phyloP scores from a whole-genome alignment of 2,797 vertebrate genomes.

The Sandelia bainsii region DNA sequence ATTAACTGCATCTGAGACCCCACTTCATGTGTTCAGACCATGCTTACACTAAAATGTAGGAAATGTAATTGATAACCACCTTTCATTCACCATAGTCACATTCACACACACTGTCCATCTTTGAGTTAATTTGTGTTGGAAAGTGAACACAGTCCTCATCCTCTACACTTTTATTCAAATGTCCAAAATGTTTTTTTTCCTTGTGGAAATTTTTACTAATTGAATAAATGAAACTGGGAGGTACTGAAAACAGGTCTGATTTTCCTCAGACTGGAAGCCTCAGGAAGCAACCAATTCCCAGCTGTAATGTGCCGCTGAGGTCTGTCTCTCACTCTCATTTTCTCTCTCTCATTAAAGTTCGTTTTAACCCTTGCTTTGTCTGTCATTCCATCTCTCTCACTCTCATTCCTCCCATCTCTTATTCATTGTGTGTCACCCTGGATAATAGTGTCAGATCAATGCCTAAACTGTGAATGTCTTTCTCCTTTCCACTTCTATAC shows the following conservation, averaged over 20 bases:
- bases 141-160: not conserved
- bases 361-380: slow-evolving; percentile 43
- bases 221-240: slow-evolving; percentile 43
- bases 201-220: slow-evolving; percentile 31
- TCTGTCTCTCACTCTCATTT: slow-evolving; percentile 42
- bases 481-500: slow-evolving; percentile 19
- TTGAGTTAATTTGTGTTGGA: not conserved
- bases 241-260: slow-evolving; percentile 33
- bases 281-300: slow-evolving; percentile 43
- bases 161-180: not conserved
- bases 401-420: slow-evolving; percentile 33
- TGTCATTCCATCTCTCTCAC: slow-evolving; percentile 3
- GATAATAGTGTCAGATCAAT: slow-evolving; percentile 54
- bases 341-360: slow-evolving; percentile 51
- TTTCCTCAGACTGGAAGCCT: slow-evolving; percentile 36
- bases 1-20: no score
- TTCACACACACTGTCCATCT: no score
- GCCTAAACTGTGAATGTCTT: slow-evolving; percentile 35
- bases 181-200: slow-evolving; percentile 9
- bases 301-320: slow-evolving; percentile 43
- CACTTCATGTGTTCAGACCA: no score
- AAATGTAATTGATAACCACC: no score
- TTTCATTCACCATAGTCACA: no score
- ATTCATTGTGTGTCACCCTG: slow-evolving; percentile 45
- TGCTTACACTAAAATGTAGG: no score